Conservation (phyloP, 2,888 invertebrate species). For the Polyommatus icarus region DNA sequence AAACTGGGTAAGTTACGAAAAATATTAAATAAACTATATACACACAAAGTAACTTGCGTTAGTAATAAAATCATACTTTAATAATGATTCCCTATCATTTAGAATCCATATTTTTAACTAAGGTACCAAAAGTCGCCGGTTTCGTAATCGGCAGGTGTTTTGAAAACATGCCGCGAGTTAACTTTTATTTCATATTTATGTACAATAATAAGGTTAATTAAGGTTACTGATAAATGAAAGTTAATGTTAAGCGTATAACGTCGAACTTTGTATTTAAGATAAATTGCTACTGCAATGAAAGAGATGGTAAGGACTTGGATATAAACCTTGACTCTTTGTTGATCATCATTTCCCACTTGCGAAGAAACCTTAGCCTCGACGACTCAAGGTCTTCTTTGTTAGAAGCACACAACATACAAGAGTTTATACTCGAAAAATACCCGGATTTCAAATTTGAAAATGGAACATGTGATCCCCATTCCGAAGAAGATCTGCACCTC, state of each 20-base stretch:
- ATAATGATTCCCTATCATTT: not conserved
- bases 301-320: slow-evolving; percentile 46
- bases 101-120: not conserved
- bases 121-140: not conserved
- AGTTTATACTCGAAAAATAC: slow-evolving; percentile 71
- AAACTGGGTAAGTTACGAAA: slow-evolving; percentile 65
- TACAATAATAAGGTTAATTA: not conserved
- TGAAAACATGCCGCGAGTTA: not conserved
- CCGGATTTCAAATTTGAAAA: slow-evolving; percentile 72
- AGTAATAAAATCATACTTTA: not conserved
- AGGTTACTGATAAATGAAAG: not conserved
- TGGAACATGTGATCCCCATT: slow-evolving; percentile 53
- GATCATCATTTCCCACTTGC: slow-evolving; percentile 63
- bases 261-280: slow-evolving; percentile 54
- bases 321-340: slow-evolving; percentile 58
- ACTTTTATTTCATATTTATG: not conserved
- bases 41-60: not conserved
- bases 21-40: slow-evolving; percentile 10
- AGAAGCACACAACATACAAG: slow-evolving; percentile 63
- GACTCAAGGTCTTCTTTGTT: slow-evolving; percentile 68
- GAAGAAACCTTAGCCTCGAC: slow-evolving; percentile 64
- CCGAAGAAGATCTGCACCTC: slow-evolving; percentile 62
- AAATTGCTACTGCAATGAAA: slow-evolving; percentile 69
- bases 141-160: slow-evolving; percentile 23
- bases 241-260: not conserved